phyloP scores from a whole-genome alignment of 2,888 invertebrate genomes.

The Ectobius pallidus region DNA sequence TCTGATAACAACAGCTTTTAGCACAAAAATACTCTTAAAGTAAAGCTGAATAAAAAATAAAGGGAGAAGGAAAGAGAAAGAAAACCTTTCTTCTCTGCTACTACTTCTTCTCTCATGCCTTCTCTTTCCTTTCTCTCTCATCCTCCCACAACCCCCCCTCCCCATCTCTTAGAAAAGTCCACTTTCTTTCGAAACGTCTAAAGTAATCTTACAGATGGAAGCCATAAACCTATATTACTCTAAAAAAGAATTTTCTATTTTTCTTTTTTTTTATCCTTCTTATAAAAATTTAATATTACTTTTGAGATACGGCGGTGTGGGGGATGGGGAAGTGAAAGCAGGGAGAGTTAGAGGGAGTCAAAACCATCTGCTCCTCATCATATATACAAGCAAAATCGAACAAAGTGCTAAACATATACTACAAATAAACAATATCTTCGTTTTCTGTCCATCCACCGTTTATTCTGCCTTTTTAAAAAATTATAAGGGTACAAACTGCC shows the following conservation, averaged over 20 bases:
- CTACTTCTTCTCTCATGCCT: constrained; percentile 50
- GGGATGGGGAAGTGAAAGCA: constrained; percentile 38
- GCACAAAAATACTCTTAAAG: constrained; percentile 36
- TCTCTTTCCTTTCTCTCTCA: constrained; percentile 45
- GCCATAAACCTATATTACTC: constrained; percentile 59
- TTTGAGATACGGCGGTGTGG: constrained; percentile 46
- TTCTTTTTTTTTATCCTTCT: constrained; percentile 48
- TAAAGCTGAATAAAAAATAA: constrained; percentile 33
- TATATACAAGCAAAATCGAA: constrained; percentile 34
- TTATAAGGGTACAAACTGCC: too few relatives aligned
- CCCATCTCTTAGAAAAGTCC: constrained; percentile 51
- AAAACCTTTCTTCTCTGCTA: constrained; percentile 11
- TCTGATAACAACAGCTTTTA: constrained; percentile 39
- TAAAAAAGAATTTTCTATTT: constrained; percentile 56
- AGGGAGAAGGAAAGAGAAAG: neutral
- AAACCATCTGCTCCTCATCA: constrained; percentile 44
- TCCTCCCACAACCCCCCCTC: neutral
- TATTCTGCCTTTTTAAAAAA: too few relatives aligned
- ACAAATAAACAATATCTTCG: too few relatives aligned
- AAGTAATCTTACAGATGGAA: constrained; percentile 59
- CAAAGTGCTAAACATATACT: constrained; percentile 34
- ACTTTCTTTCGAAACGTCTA: constrained; percentile 57
- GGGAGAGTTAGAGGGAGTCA: constrained; percentile 42
- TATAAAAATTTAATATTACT: constrained; percentile 59
- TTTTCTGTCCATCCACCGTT: too few relatives aligned